Evolutionary conservation across 2,888 invertebrate genomes (phyloP), one percentile per base, ranked within the genome.

Genomic region (Eupithecia tripunctaria): DNA sequence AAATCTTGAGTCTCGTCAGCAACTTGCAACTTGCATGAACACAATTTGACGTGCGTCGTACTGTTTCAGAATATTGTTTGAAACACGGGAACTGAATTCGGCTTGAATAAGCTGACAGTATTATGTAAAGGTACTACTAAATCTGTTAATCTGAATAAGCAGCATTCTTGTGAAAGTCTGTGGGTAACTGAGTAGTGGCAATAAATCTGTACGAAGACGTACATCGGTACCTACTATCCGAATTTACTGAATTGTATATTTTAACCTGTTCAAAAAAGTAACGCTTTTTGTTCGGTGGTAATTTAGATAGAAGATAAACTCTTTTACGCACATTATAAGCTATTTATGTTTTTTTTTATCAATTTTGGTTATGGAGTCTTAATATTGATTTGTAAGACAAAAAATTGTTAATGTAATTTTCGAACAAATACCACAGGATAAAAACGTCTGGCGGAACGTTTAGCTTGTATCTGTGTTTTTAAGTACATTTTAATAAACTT

Each of bases 21-120:
- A 68, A 60, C 60, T 68, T 60, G 38, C 27, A 68, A 60, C 60
- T 68, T 60, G 60, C 59, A 68, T 60, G n/a, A 27, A 41, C 59
- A 59, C 38, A 12, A n/a, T 25, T 68, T 60, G 51, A 56, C 56
- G 51, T 27, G 68, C 43, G 41, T 64, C 15, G 21, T 25, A 36
- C 64, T 64, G 64, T 64, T 64, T 15, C 38, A 64, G 64, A 21
- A 38, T 64, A 36, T 63, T 63, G 64, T 27, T 47, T 29, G 47
- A 29, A 66, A 66, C 43, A 29, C n/a, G n/a, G n/a, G n/a, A n/a
- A 29, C 43, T 4, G 27, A 29, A 29, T 47, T 47, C 15, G 41
- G 18, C 64, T 21, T 64, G 64, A 41, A 41, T 64, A 21, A 36
- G 38, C 25, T 2, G 25, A 64, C 62, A 32, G 12, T 32, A 36